These are phyloP conservation scores for Drosophila nr. perissopoda DNA, from an alignment of 2,888 invertebrate genomes.

Conservation along the genomic window DNA sequence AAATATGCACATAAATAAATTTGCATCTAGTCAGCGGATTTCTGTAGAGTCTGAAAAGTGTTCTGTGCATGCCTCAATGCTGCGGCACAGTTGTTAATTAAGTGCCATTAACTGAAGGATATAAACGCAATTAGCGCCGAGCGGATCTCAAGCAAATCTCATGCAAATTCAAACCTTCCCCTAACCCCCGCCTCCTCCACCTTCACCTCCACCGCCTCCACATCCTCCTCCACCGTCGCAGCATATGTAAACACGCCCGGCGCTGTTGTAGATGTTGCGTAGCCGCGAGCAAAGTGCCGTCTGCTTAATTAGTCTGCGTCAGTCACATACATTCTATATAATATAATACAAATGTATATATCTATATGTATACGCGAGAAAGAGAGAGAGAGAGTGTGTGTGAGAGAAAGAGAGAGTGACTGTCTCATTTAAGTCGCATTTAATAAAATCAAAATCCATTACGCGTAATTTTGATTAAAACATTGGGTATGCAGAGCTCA, in stretches of 20 bases:
- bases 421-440: conserved; percentile 78
- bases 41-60: conserved; percentile 36
- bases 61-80: conserved; percentile 65
- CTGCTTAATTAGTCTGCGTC: conserved; percentile 79
- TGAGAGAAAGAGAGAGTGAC: neutral
- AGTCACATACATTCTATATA: conserved; percentile 12
- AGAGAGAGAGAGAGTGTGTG: neutral
- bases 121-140: conserved; percentile 84
- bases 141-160: conserved; percentile 76
- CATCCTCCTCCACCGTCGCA: conserved; percentile 3
- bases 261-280: conserved; percentile 80
- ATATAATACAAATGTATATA: neutral
- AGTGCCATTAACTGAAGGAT: conserved; percentile 83
- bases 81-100: conserved; percentile 78
- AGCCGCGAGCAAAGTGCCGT: conserved; percentile 78
- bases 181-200: conserved; percentile 1
- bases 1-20: conserved; percentile 34
- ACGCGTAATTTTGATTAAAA: conserved; percentile 79
- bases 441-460: conserved; percentile 81
- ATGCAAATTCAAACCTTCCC: conserved; percentile 16
- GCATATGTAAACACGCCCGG: conserved; percentile 52
- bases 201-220: neutral
- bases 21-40: conserved; percentile 42
- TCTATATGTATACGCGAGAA: neutral
- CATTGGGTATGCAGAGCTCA: conserved; percentile 53